phyloP scores from a whole-genome alignment of 2,888 invertebrate species.

The Clusia tigrina region DNA sequence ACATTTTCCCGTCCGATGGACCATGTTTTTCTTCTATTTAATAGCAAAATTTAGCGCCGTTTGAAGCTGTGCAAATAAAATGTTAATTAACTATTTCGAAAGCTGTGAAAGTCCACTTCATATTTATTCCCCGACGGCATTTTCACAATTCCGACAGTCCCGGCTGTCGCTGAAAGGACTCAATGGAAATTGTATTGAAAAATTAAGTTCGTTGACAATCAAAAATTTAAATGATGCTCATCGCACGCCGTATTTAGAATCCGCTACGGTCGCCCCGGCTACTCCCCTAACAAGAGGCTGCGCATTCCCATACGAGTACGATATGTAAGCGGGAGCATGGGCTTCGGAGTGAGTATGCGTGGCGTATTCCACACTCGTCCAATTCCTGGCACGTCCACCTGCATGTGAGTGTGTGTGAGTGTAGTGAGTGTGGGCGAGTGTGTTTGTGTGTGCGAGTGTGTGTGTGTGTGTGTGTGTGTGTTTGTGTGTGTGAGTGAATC shows the following conservation, averaged over 20 bases:
- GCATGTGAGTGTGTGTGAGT: too few relatives aligned
- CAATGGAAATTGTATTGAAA: background rate
- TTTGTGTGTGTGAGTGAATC: too few relatives aligned
- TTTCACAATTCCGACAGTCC: background rate
- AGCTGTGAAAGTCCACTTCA: background rate
- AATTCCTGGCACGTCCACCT: too few relatives aligned
- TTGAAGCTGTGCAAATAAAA: too few relatives aligned
- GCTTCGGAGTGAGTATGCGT: background rate
- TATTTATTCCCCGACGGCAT: conserved; percentile 14
- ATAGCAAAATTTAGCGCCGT: too few relatives aligned
- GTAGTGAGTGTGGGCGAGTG: too few relatives aligned
- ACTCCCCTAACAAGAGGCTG: too few relatives aligned
- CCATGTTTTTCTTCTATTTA: too few relatives aligned
- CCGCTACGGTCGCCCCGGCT: background rate
- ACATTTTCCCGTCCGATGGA: too few relatives aligned
- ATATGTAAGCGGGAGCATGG: background rate
- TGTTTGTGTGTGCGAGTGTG: too few relatives aligned
- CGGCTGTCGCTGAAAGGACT: background rate
- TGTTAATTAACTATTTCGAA: background rate
- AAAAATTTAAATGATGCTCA: conserved; percentile 6
- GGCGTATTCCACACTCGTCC: background rate
- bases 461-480: too few relatives aligned
- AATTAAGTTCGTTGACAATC: conserved; percentile 20
- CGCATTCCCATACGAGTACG: background rate
- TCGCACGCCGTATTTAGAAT: background rate